Percentiles rank a stretch among this genome's conserved stretches.
Conservation (phyloP, 1,140 invertebrate genomes). For the Asbolus verrucosus region DNA sequence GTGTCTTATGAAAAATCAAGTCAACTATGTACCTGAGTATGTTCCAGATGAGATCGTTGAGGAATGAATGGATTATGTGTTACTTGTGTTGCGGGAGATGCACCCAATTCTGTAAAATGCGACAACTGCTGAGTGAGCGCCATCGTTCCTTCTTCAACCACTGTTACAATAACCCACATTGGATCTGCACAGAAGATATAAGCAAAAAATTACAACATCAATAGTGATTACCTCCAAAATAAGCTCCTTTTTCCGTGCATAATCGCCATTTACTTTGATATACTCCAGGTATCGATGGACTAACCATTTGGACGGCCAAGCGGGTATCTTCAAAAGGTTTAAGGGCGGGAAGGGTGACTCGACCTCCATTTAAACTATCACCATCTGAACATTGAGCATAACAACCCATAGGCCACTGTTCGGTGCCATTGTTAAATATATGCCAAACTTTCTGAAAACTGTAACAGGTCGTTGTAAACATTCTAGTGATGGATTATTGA, state of each 20-base stretch:
- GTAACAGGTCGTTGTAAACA: constrained; percentile 16
- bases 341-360: constrained; percentile 71
- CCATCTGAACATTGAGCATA: constrained; percentile 76
- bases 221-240: constrained; percentile 80
- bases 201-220: constrained; percentile 34
- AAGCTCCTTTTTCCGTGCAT: constrained; percentile 80
- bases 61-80: constrained; percentile 58
- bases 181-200: no score
- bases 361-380: constrained; percentile 69
- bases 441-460: constrained; percentile 85
- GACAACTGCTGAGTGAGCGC: constrained; percentile 62
- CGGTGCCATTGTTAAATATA: constrained; percentile 82
- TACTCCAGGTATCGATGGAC: constrained; percentile 76
- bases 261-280: constrained; percentile 88
- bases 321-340: constrained; percentile 76
- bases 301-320: constrained; percentile 76
- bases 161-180: constrained; percentile 63
- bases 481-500: neutral
- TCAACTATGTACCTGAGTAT: constrained; percentile 45
- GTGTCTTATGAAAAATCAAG: no score
- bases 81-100: constrained; percentile 44
- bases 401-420: constrained; percentile 83
- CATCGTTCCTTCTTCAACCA: constrained; percentile 62
- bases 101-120: constrained; percentile 60
- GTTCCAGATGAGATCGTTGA: constrained; percentile 50